Conservation (phyloP, 2,888 invertebrate genomes). For the Parapristionchus giblindavisi region DNA sequence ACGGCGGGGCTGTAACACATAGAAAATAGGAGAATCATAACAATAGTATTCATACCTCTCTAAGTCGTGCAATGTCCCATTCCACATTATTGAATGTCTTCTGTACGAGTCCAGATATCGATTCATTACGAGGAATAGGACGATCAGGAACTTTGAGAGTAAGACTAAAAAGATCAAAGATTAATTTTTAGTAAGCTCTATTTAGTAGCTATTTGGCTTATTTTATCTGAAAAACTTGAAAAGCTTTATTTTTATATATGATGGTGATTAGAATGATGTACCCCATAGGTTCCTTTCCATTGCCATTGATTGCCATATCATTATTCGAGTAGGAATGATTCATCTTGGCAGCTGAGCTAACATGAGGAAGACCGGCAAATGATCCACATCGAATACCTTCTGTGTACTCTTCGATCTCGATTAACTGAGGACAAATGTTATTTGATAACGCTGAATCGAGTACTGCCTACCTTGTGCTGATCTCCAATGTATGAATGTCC, state of each 20-base stretch:
- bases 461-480: conserved; percentile 24
- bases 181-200: background rate
- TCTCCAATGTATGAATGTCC: conserved; percentile 26
- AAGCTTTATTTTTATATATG: too few relatives aligned
- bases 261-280: too few relatives aligned
- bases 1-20: conserved; percentile 32
- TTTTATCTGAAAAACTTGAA: too few relatives aligned
- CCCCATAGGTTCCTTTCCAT: too few relatives aligned
- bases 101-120: conserved; percentile 34
- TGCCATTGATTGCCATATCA: too few relatives aligned
- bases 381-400: conserved; percentile 37
- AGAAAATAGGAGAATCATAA: background rate
- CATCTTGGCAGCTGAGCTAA: conserved; percentile 19
- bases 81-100: conserved; percentile 32
- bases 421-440: conserved; percentile 9
- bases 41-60: conserved; percentile 4
- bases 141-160: conserved; percentile 25
- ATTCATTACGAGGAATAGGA: conserved; percentile 38
- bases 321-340: conserved; percentile 19
- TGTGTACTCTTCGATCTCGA: conserved; percentile 38
- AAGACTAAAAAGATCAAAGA: conserved; percentile 7
- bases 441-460: background rate
- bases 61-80: background rate
- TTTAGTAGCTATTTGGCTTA: too few relatives aligned
- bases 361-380: conserved; percentile 39